Evolutionary conservation across 1,140 invertebrate species (phyloP), one percentile per base, ranked within the genome.

Genomic region (Eciton burchellii): DNA sequence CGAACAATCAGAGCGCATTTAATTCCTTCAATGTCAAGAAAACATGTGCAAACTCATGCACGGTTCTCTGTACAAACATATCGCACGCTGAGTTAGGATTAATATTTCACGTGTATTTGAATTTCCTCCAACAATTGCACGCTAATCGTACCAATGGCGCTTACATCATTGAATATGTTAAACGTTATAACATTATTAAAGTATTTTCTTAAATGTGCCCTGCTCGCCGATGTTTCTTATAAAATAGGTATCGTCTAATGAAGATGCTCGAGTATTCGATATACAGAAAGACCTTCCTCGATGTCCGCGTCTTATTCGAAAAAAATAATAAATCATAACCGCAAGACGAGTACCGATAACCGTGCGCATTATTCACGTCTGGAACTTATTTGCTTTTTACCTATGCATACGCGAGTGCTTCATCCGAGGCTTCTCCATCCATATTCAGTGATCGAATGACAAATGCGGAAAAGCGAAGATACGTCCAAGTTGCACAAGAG

Each of bases 391-490:
- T 74, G 77, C 65, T 71, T 79, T 57, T 79, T 49, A 68, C 56
- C 77, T 35, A n/a, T n/a, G 56, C n/a, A 24, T 59, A 49, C 26
- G n/a, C n/a, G 45, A 81, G 43, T 49, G 19, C 43, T 60, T 60
- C 24, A 49, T 79, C 19, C 60, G 47, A 56, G 16, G 1, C 43
- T 81, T 19, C 41, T 63, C 35, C 68, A 81, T 81, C 56, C 26
- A 81, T 81, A 81, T 81, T 81, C 24, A 81, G 43, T 45, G 79
- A 81, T 81, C 45, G 41, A 72, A 81, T 56, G 79, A 54, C 54
- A 62, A 81, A 81, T 43, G 70, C 45, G 70, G 74, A 81, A 73
- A 81, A 29, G 21, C 43, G 56, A 60, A 71, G 47, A 62, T 62
- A 74, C 16, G 49, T 79, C n/a, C 56, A 79, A 79, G 49, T 70